These are phyloP conservation scores for Ditula angustiorana DNA, from an alignment of 2,888 invertebrate species.

Conservation along the genomic window DNA sequence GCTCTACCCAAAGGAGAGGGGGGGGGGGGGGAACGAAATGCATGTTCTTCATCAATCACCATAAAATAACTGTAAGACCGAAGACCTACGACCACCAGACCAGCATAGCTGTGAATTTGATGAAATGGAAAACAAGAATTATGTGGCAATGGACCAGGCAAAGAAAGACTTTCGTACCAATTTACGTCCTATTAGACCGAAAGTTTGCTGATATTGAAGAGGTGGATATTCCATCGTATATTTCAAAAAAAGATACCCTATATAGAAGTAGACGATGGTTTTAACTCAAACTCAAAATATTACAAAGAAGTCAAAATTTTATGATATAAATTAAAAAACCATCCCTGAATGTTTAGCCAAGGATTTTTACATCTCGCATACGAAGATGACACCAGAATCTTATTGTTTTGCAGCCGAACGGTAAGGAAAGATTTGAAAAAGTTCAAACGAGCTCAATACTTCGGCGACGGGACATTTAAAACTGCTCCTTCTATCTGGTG, in stretches of 20 bases:
- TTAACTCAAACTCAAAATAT: too few species aligned
- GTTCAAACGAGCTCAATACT: conserved; percentile 4
- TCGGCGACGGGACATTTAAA: conserved; percentile 11
- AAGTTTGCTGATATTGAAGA: not conserved
- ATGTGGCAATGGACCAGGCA: conserved; percentile 10
- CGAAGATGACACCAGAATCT: conserved; percentile 4
- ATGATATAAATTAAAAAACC: conserved; percentile 8
- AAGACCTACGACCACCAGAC: not conserved
- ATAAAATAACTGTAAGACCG: not conserved
- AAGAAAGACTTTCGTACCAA: conserved; percentile 5
- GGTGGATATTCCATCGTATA: conserved; percentile 2
- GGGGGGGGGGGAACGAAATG: conserved; percentile 1
- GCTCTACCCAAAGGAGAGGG: conserved; percentile 14
- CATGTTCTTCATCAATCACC: conserved; percentile 6
- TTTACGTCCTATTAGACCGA: conserved; percentile 1
- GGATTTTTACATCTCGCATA: conserved; percentile 5
- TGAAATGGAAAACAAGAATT: conserved; percentile 1
- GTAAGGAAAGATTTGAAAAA: conserved; percentile 1
- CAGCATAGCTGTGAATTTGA: conserved; percentile 9
- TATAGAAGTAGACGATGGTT: conserved; percentile 1
- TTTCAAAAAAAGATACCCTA: conserved; percentile 1
- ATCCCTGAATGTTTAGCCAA: conserved; percentile 8
- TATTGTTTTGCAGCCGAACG: conserved; percentile 11
- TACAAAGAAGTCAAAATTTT: not conserved
- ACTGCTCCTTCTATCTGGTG: conserved; percentile 2